These are phyloP conservation scores for Penelope pileata DNA, from an alignment of 2,113 vertebrate species.

Conservation along the genomic window DNA sequence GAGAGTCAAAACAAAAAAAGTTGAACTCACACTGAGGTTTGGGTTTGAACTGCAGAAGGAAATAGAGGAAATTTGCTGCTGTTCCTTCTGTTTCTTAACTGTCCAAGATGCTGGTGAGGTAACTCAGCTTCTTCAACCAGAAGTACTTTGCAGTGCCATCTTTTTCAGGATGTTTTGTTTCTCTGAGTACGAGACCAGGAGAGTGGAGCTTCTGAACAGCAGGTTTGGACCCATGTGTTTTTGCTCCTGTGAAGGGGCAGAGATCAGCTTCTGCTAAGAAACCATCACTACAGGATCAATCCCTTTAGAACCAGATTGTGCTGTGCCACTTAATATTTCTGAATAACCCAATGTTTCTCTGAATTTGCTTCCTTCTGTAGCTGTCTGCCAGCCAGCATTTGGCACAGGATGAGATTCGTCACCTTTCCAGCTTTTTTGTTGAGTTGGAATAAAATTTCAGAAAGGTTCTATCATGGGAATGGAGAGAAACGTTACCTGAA, in stretches of 20 bases:
- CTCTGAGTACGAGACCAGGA: neutral
- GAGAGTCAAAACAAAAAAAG: neutral
- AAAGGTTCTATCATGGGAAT: neutral
- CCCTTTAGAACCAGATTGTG: accelerated
- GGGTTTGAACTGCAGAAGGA: neutral
- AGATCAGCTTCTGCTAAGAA: neutral
- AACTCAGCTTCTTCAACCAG: neutral
- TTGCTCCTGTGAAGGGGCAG: neutral
- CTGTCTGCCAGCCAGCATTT: neutral
- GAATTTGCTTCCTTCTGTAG: neutral
- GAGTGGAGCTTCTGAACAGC: neutral
- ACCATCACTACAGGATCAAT: neutral
- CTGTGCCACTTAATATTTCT: neutral
- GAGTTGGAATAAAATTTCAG: neutral
- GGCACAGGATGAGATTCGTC: neutral
- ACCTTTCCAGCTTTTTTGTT: neutral
- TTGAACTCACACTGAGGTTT: neutral
- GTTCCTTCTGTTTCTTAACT: neutral
- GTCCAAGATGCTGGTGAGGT: neutral
- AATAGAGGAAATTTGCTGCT: neutral
- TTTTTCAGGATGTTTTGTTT: neutral
- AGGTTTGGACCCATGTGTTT: neutral
- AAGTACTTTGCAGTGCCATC: neutral
- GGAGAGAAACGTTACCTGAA: neutral
- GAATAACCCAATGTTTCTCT: neutral